These are phyloP conservation scores for Apamea anceps DNA, from an alignment of 2,888 invertebrate genomes.

Conservation along the genomic window DNA sequence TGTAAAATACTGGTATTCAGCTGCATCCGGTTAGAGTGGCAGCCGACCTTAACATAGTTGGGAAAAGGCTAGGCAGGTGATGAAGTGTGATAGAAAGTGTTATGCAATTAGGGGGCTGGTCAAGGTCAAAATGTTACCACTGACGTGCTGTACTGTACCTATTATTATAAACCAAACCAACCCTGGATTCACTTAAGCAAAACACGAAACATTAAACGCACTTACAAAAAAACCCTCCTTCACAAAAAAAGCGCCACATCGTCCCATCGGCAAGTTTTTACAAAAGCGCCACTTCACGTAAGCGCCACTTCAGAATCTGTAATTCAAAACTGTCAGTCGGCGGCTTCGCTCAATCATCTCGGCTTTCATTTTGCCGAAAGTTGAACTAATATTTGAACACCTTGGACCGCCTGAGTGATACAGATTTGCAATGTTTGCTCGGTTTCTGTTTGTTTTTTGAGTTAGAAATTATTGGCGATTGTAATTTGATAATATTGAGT, in stretches of 20 bases:
- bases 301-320: slow-evolving; percentile 62
- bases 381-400: slow-evolving; percentile 79
- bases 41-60: too few relatives aligned
- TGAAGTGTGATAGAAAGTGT: too few relatives aligned
- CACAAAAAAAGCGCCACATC: slow-evolving; percentile 5
- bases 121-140: too few relatives aligned
- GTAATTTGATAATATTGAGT: slow-evolving; percentile 45
- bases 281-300: slow-evolving; percentile 58
- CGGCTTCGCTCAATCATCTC: slow-evolving; percentile 71
- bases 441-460: slow-evolving; percentile 9
- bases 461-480: slow-evolving; percentile 43
- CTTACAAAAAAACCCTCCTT: neutral
- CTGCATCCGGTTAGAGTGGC: too few relatives aligned
- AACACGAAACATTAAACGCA: neutral
- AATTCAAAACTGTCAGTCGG: slow-evolving; percentile 61
- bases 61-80: too few relatives aligned
- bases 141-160: neutral
- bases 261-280: slow-evolving; percentile 44
- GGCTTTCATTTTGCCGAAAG: slow-evolving; percentile 77
- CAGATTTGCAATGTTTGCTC: slow-evolving; percentile 58
- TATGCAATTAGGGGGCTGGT: too few relatives aligned
- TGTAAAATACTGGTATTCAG: too few relatives aligned
- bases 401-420: slow-evolving; percentile 71
- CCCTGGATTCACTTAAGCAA: neutral
- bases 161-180: neutral